Evolutionary conservation across 2,113 vertebrate genomes (phyloP).

Genomic region (Myiozetetes cayanensis): DNA sequence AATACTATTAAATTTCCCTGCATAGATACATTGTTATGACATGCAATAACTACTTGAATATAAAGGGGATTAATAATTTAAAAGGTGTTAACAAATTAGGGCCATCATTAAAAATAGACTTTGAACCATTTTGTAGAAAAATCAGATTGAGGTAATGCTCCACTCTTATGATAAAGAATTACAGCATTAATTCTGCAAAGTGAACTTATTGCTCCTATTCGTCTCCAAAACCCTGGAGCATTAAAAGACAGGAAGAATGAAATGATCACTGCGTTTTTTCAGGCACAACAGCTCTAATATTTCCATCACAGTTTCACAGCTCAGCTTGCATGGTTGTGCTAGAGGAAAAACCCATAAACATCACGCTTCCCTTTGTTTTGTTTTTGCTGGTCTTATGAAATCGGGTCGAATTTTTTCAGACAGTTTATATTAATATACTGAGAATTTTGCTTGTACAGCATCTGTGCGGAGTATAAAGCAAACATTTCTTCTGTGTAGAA

Average conservation of each 20-base stretch:
- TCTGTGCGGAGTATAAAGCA: slow-evolving; percentile 32
- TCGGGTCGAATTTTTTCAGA: slow-evolving; percentile 47
- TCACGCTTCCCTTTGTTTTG: slow-evolving; percentile 74
- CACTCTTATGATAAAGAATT: slow-evolving; percentile 98
- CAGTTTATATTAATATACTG: slow-evolving; percentile 69
- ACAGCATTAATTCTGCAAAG: slow-evolving; percentile 99
- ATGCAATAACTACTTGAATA: slow-evolving; percentile 99
- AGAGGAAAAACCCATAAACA: slow-evolving; percentile 57
- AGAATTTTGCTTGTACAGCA: slow-evolving; percentile 65
- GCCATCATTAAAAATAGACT: slow-evolving; percentile 99
- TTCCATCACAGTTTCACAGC: slow-evolving; percentile 84
- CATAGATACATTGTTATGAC: slow-evolving; percentile 99
- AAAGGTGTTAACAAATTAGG: slow-evolving; percentile 99
- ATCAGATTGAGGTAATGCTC: slow-evolving; percentile 98
- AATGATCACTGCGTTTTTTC: slow-evolving; percentile 90
- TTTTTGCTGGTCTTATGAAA: slow-evolving; percentile 68
- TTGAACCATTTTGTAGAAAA: slow-evolving; percentile 98
- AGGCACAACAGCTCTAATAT: slow-evolving; percentile 87
- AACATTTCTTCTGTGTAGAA: slow-evolving; percentile 32
- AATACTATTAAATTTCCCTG: slow-evolving; percentile 98
- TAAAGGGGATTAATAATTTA: slow-evolving; percentile 99
- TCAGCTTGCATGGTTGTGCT: slow-evolving; percentile 69
- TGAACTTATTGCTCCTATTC: slow-evolving; percentile 99
- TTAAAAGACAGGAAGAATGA: slow-evolving; percentile 90
- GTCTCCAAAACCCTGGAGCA: slow-evolving; percentile 96